Percentiles rank a stretch among this genome's conserved stretches.
phyloP scores from a whole-genome alignment of 2,113 vertebrate genomes.

The Clarias batrachus region DNA sequence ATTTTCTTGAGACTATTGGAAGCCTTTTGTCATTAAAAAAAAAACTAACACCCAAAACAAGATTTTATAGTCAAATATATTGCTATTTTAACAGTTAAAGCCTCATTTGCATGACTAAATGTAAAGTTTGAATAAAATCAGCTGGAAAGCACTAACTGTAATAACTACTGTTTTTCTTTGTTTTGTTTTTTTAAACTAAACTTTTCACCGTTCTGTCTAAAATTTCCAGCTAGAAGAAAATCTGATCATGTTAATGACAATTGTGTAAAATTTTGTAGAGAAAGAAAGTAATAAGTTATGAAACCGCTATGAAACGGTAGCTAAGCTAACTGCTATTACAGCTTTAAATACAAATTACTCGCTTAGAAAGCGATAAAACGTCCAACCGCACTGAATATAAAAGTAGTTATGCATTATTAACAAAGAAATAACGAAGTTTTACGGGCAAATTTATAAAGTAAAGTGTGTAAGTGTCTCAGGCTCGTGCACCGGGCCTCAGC shows the following conservation, averaged over 20 bases:
- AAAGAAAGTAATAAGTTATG: neutral
- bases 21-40: neutral
- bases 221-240: neutral
- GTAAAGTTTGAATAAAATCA: neutral
- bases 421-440: neutral
- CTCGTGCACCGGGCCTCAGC: slow-evolving; percentile 7
- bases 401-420: neutral
- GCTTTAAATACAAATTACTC: neutral
- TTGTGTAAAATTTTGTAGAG: neutral
- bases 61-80: neutral
- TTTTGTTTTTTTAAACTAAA: neutral
- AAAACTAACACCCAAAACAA: neutral
- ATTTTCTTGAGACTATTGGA: neutral
- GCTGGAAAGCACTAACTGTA: neutral
- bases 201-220: neutral
- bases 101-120: neutral
- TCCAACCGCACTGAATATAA: too few species aligned
- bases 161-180: neutral
- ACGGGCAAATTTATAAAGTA: neutral
- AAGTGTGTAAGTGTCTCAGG: neutral
- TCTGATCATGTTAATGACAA: neutral
- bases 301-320: neutral
- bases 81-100: too few species aligned
- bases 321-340: neutral
- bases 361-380: neutral